Evolutionary conservation across 2,888 invertebrate species (phyloP).

Genomic region (Volucella inflata): DNA sequence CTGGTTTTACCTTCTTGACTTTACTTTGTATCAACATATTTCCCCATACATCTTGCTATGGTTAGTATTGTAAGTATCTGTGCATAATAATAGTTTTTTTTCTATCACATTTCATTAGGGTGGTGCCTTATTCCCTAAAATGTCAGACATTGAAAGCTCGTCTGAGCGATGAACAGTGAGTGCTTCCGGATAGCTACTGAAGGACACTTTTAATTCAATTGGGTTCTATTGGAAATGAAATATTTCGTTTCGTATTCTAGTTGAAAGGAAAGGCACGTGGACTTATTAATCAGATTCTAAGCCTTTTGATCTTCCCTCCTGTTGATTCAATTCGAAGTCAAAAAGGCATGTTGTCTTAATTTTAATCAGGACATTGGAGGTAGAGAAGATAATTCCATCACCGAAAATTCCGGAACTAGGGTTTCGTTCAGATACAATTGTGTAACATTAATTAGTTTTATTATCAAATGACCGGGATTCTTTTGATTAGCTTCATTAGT

Average conservation of each 20-base stretch:
- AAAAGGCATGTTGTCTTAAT: neutral
- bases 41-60: neutral
- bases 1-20: conserved; percentile 29
- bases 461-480: conserved; percentile 11
- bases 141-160: conserved; percentile 28
- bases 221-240: conserved; percentile 29
- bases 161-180: conserved; percentile 3
- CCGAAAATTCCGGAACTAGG: neutral
- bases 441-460: conserved; percentile 20
- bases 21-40: conserved; percentile 34
- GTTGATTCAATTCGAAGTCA: neutral
- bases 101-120: conserved; percentile 36
- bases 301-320: conserved; percentile 31
- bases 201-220: conserved; percentile 55
- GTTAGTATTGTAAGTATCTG: neutral
- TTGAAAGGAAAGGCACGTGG: conserved; percentile 32
- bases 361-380: neutral
- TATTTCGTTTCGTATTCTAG: neutral
- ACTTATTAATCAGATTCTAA: conserved; percentile 34
- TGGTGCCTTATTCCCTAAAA: conserved; percentile 33
- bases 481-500: conserved; percentile 28
- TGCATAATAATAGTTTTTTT: conserved; percentile 7
- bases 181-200: neutral
- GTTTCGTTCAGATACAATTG: neutral
- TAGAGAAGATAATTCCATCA: neutral